Percentiles rank a stretch among this genome's conserved stretches.
Evolutionary conservation across 1,140 invertebrate genomes (phyloP).

Genomic region (Dendrolimus kikuchii): DNA sequence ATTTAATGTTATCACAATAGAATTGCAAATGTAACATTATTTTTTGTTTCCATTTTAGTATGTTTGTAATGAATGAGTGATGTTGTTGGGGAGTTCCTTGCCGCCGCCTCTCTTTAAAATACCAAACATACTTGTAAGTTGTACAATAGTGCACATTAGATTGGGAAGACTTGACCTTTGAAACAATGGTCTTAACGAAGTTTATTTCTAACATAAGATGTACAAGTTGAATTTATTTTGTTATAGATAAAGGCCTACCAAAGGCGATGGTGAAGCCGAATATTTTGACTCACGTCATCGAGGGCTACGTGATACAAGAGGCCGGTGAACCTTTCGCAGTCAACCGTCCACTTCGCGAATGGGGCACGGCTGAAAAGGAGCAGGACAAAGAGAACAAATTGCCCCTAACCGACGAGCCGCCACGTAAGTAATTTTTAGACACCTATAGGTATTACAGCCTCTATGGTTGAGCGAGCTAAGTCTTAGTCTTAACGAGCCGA

Average conservation of each 20-base stretch:
- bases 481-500: too few species aligned
- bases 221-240: neutral
- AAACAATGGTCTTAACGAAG: too few species aligned
- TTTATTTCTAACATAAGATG: too few species aligned
- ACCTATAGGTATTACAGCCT: too few species aligned
- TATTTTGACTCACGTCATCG: constrained; percentile 96
- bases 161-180: neutral
- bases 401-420: constrained; percentile 78
- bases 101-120: neutral
- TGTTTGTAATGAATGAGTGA: too few species aligned
- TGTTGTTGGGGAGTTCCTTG: too few species aligned
- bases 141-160: neutral
- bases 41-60: too few species aligned
- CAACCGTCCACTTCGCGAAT: constrained; percentile 56
- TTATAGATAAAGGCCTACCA: constrained; percentile 79
- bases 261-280: constrained; percentile 97
- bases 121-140: neutral
- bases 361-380: constrained; percentile 63
- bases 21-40: too few species aligned
- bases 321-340: constrained; percentile 90
- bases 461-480: too few species aligned
- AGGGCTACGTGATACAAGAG: constrained; percentile 98
- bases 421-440: constrained; percentile 68
- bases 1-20: too few species aligned
- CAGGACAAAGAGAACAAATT: constrained; percentile 69